Base-by-base conservation (phyloP, 2,888 invertebrate genomes). In the Machimus atricapillus region DNA sequence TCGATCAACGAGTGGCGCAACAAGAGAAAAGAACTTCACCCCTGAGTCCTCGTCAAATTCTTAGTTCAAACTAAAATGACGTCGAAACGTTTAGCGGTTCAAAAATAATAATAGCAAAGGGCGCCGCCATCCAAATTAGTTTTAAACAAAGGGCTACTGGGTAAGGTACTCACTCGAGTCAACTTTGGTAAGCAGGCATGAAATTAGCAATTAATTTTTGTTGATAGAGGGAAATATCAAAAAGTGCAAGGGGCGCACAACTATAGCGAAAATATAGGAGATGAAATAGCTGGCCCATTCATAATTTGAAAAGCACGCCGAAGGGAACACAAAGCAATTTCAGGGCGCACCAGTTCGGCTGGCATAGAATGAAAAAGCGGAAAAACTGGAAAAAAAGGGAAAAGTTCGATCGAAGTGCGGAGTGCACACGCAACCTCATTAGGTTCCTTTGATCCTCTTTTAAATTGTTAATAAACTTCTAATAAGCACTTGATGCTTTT, bases 381-480 rank as follows among this genome's bases (percentile, higher is more conserved):
- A 66, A 58, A n/a, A 58, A 58, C n/a, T 23, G 66, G 23, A 2
- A 14, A 46, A 46, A 46, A 46, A 66, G 27, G 66, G 66, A 66
- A 66, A 66, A 66, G 66, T 66, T 66, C 66, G 27, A 66, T 66
- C 66, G 66, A 23, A 66, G 66, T 66, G 66, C 66, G 23, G 52
- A 52, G 66, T 66, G 66, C 66, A 66, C 66, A 66, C 76, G 37
- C 76, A 76, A 76, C 34, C 78, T 78, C 43, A 78, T 78, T 78
- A 43, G 40, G 40, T 37, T 58, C 82, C 82, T 58, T 58, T 82
- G 82, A 82, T 31, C 37, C 82, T 37, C 58, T 31, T 40, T 58
- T 66, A 27, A 82, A 82, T 82, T 82, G 58, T 34, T 82, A 58
- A 82, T 82, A 82, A 82, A 82, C 82, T 82, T 34, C 34, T 82